Base-by-base conservation (phyloP, 2,113 vertebrate genomes). In the Saccopteryx bilineata region DNA sequence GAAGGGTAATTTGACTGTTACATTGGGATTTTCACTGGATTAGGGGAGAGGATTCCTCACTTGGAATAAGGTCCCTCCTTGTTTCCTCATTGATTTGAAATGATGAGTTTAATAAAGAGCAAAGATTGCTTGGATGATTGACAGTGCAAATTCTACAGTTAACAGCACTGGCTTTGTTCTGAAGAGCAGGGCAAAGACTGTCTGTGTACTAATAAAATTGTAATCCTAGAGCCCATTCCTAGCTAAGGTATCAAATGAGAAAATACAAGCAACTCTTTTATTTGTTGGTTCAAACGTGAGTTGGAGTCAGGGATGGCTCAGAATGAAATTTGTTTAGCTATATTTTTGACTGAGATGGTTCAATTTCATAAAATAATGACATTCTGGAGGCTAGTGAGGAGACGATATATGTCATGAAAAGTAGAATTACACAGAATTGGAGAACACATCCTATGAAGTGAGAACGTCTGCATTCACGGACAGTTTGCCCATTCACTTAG, bases 101-200 rank as follows among this genome's bases (percentile, higher is more conserved):
- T 69, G 81, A 58, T 39, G 75, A 69, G 18, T 85, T 96, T 97
- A 95, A 95, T 96, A 46, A 90, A 93, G 33, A 21, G 9, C 24
- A 58, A 79, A 28, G 50, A 81, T 56, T 87, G 50, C 18, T 58
- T 72, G n/a, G 52, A 54, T 84, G 75, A 90, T 50, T 54, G 48
- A 5, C 74, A 96, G 89, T 83, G 19, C 66, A 90, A 81, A 95
- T 87, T 91, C 76, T 65, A 69, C 63, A 24, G 19, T 87, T 84
- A 91, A 76, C 52, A 86, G 28, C 66, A 46, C 56, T 7, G 23
- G 4, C 84, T 92, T 92, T 94, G 24, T 87, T 84, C 28, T 91
- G 50, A 79, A 60, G n/a, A 85, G 4, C 7, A 63, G 21, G 74
- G 58, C 31, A 75, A 94, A 87, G 28, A 72, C 7, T 72, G 24